Conservation (phyloP, 2,888 invertebrate species). For the Seladonia tumulorum region DNA sequence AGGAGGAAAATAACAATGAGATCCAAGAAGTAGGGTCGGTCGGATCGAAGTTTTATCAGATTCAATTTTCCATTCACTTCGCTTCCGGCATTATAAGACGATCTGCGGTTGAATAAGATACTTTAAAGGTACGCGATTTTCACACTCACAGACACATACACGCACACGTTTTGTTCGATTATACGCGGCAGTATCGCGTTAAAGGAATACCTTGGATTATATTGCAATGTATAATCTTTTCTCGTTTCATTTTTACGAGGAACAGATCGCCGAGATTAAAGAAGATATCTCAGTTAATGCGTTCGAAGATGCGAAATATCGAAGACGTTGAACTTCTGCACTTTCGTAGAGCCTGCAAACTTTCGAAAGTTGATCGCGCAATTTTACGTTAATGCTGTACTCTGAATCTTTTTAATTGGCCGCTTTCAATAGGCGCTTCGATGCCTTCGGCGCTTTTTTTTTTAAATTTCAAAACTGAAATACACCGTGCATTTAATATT, state of each 20-base stretch:
- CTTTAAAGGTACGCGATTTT: constrained; percentile 44
- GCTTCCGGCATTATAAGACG: constrained; percentile 60
- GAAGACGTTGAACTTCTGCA: not conserved
- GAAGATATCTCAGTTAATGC: not conserved
- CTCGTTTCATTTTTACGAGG: not conserved
- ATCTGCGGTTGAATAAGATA: constrained; percentile 21
- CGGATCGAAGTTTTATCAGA: not conserved
- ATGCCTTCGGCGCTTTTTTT: not conserved
- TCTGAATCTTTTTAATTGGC: not conserved
- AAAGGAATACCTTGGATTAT: constrained; percentile 34
- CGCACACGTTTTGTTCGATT: constrained; percentile 54
- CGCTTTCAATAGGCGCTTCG: not conserved
- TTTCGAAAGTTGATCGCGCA: not conserved
- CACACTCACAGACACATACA: constrained; percentile 37
- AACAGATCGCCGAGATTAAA: constrained; percentile 1
- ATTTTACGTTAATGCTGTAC: not conserved
- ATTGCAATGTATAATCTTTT: constrained; percentile 45
- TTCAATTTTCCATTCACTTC: not conserved
- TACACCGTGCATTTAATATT: not conserved
- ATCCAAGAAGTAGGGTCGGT: not conserved
- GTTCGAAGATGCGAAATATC: not conserved
- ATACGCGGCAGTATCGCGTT: constrained; percentile 37
- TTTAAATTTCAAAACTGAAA: not conserved
- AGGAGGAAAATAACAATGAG: not conserved
- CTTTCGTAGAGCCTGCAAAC: not conserved